Evolutionary conservation across 2,888 invertebrate genomes (phyloP), one percentile per base, ranked within the genome.

Genomic region (Toxonevra muliebris): DNA sequence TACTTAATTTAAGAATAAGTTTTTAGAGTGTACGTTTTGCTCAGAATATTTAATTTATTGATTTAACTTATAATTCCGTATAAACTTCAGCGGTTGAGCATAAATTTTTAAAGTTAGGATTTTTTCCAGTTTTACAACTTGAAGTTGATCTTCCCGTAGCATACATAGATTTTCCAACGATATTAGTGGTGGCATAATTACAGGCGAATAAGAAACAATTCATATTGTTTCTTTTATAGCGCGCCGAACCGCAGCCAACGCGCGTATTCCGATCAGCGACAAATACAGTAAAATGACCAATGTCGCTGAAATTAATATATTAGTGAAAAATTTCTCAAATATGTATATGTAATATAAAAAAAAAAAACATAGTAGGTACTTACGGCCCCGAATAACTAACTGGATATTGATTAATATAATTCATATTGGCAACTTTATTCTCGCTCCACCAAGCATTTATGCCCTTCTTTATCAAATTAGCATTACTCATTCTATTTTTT

Each of bases 171-270:
- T 69, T 65, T 42, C 75, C 75, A 30, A 77, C 69, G 54, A 79
- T 76, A 67, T 75, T 76, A 52, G 76, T 75, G n/a, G 74, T 70
- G 50, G 75, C 78, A 69, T 80, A 79, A 55, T 80, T 80, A 54
- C 79, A 80, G 5, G 79, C 77, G 73, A 79, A 74, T 30, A 76
- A 74, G 40, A 77, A 77, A 61, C 76, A 75, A 10, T 73, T 71
- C 60, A 75, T 72, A 58, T 74, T 40, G 17, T 10, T 1, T 5
- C 10, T 10, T 2, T 12, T 5, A 41, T 57, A 83, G 10, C 76
- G 70, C 0, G 79, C 73, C 1, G 76, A 79, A 4, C 81, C 80
- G 69, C 84, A 84, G 7, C 84, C 84, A 2, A 84, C 77, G 15
- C 80, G 79, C 41, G 75, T 77, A 5, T 78, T 81, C 1, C 76